phyloP scores from a whole-genome alignment of 2,113 vertebrate genomes.

The Odontophorus gujanensis region DNA sequence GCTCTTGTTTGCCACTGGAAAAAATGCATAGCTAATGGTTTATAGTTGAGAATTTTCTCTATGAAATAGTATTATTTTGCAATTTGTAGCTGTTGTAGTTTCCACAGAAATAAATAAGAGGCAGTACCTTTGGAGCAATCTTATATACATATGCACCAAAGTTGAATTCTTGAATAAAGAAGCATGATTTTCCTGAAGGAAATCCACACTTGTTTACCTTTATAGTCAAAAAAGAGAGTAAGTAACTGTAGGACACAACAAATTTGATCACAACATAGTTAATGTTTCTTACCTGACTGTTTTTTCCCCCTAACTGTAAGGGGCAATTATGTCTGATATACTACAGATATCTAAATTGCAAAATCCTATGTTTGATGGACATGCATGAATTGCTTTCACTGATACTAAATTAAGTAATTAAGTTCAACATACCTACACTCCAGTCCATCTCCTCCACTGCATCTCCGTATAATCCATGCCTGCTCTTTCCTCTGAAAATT shows the following conservation, averaged over 20 bases:
- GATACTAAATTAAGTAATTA: background rate
- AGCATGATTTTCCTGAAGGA: background rate
- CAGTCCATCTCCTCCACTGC: conserved; percentile 90
- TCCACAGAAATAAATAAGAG: no score
- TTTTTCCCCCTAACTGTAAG: background rate
- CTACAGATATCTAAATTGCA: background rate
- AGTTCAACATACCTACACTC: conserved; percentile 84
- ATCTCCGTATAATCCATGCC: conserved; percentile 88
- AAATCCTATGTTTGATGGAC: background rate
- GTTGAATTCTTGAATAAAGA: background rate
- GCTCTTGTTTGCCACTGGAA: no score
- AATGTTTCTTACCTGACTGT: background rate
- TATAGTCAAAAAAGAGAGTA: background rate
- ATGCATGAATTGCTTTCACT: background rate
- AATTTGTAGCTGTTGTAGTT: no score
- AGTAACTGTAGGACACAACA: background rate
- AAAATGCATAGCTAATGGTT: no score
- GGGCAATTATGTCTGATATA: background rate
- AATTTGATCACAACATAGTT: background rate
- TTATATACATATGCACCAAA: background rate
- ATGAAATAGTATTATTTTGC: no score
- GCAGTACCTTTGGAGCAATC: no score
- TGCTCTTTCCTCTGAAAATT: conserved; percentile 82
- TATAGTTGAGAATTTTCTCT: no score
- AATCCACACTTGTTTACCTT: background rate